A percentile compares a stretch with the other conserved stretches of the same genome.
Conservation (phyloP, 2,113 vertebrate genomes). For the Seriola dumerili region DNA sequence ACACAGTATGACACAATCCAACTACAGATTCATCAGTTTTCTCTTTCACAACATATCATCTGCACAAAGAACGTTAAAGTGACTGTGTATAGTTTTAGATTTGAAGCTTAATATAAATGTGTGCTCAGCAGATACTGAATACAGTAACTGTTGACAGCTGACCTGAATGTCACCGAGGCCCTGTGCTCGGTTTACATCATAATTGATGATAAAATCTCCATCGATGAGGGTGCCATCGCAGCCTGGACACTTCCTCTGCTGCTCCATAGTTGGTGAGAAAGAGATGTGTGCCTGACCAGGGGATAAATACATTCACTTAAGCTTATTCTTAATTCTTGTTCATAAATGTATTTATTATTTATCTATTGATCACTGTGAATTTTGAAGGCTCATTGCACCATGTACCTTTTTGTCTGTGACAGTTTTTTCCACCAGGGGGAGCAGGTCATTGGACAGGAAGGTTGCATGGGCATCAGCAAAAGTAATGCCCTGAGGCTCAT, state of each 20-base stretch:
- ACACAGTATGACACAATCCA: background rate
- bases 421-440: conserved; percentile 89
- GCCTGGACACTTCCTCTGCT: conserved; percentile 89
- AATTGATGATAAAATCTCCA: conserved; percentile 91
- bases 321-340: background rate
- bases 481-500: conserved; percentile 91
- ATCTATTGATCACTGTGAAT: background rate
- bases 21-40: background rate
- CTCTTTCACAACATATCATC: background rate
- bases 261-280: conserved; percentile 84
- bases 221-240: conserved; percentile 89
- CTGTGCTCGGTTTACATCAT: conserved; percentile 88
- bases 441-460: conserved; percentile 90
- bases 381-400: background rate
- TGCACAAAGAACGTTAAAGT: background rate
- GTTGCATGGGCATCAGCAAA: conserved; percentile 87
- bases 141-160: conserved; percentile 30
- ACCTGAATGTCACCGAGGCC: conserved; percentile 90
- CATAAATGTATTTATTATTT: background rate
- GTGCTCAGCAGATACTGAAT: background rate
- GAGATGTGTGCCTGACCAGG: conserved; percentile 78
- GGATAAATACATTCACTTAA: background rate
- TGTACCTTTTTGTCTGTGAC: conserved; percentile 90
- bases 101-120: background rate
- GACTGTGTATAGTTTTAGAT: background rate